Conservation (phyloP, 2,113 vertebrate genomes). For the Dasyprocta punctata region DNA sequence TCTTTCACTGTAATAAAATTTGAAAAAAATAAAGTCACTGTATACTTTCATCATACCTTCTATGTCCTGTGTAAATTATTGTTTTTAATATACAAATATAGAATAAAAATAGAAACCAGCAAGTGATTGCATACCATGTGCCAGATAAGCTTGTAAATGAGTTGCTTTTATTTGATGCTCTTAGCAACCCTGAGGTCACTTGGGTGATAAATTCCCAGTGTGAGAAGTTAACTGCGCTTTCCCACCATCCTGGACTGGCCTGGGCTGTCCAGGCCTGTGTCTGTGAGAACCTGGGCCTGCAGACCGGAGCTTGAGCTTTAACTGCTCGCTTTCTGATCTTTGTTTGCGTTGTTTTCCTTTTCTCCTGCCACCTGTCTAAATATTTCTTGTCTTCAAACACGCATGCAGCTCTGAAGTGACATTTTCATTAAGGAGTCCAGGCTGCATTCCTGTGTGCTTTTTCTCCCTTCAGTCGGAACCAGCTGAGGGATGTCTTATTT, state of each 20-base stretch:
- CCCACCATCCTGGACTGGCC: neutral
- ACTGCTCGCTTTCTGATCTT: neutral
- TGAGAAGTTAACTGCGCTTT: too few species aligned
- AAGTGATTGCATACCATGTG: neutral
- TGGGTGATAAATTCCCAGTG: neutral
- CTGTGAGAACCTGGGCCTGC: neutral
- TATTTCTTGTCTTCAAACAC: neutral
- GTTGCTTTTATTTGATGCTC: neutral
- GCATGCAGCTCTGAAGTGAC: neutral
- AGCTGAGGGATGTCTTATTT: neutral
- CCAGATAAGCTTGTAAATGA: neutral
- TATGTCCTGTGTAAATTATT: neutral
- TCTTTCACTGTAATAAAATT: neutral
- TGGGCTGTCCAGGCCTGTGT: neutral
- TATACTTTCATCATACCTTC: neutral
- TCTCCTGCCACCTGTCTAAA: neutral
- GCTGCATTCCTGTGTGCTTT: neutral
- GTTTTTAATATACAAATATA: neutral
- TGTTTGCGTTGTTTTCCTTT: neutral
- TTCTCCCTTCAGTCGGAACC: neutral
- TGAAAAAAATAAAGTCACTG: neutral
- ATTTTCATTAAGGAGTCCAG: slow-evolving; percentile 8
- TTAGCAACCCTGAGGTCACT: neutral
- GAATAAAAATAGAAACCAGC: neutral
- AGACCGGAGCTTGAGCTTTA: neutral